Evolutionary conservation across 2,888 invertebrate genomes (phyloP).

Genomic region (Kryphioiulus occultus): DNA sequence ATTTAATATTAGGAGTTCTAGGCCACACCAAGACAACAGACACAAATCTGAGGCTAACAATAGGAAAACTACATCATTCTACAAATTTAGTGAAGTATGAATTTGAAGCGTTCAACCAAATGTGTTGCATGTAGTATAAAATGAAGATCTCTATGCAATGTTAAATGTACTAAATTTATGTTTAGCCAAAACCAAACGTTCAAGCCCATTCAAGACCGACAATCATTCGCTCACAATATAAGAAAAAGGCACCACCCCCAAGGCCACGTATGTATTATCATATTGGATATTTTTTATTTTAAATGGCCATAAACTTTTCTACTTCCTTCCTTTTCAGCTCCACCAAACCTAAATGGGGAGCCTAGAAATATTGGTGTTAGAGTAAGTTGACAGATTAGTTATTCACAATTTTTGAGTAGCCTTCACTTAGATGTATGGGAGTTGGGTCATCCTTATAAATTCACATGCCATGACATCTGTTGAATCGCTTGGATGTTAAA

Average conservation of each 20-base stretch:
- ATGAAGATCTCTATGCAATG: no score
- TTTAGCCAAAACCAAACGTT: constrained; percentile 41
- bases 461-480: no score
- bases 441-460: no score
- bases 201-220: constrained; percentile 46
- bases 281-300: not conserved
- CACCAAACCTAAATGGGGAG: constrained; percentile 14
- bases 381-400: not conserved
- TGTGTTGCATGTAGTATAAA: not conserved
- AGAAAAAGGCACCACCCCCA: constrained; percentile 47
- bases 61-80: not conserved
- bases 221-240: constrained; percentile 47
- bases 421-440: no score
- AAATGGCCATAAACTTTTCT: not conserved
- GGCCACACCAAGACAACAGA: not conserved
- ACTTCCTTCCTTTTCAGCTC: not conserved
- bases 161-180: not conserved
- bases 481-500: no score
- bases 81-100: constrained; percentile 10
- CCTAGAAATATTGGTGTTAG: not conserved
- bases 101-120: not conserved
- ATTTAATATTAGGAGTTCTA: not conserved
- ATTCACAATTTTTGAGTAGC: not conserved
- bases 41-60: constrained; percentile 3
- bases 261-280: constrained; percentile 47